These are phyloP conservation scores for Saiga tatarica DNA, from an alignment of 2,113 vertebrate genomes.

Conservation along the genomic window DNA sequence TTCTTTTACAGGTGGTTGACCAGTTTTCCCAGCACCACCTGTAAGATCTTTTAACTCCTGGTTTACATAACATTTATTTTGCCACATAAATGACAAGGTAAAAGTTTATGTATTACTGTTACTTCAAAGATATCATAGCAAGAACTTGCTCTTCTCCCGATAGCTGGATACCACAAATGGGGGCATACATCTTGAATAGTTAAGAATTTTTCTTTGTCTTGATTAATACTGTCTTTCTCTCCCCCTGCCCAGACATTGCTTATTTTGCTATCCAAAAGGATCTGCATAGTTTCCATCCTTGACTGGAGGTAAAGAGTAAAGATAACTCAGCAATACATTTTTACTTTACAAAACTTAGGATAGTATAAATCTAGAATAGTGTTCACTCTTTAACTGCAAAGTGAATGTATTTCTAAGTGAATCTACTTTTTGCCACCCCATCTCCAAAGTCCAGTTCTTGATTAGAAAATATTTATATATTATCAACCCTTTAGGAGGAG, in stretches of 20 bases:
- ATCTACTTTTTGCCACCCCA: not conserved
- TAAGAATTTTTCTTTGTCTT: not conserved
- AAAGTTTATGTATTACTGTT: not conserved
- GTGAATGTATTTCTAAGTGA: not conserved
- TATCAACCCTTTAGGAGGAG: not conserved
- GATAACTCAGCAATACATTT: not conserved
- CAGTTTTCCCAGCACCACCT: too few species aligned
- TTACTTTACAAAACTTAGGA: not conserved
- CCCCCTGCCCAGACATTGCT: not conserved
- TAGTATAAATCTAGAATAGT: not conserved
- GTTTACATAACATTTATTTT: not conserved
- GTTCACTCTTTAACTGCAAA: not conserved
- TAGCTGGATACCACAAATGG: not conserved
- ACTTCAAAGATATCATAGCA: fast-evolving
- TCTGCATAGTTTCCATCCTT: not conserved
- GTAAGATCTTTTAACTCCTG: not conserved
- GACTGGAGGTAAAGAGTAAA: not conserved
- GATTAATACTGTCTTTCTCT: not conserved
- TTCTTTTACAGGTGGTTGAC: too few species aligned
- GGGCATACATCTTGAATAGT: not conserved
- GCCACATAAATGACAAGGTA: not conserved
- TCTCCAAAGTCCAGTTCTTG: not conserved
- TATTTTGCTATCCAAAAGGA: not conserved
- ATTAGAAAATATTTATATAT: not conserved
- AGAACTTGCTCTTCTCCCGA: not conserved